Evolutionary conservation across 2,888 invertebrate species (phyloP).

Genomic region (Drosophila leonis): DNA sequence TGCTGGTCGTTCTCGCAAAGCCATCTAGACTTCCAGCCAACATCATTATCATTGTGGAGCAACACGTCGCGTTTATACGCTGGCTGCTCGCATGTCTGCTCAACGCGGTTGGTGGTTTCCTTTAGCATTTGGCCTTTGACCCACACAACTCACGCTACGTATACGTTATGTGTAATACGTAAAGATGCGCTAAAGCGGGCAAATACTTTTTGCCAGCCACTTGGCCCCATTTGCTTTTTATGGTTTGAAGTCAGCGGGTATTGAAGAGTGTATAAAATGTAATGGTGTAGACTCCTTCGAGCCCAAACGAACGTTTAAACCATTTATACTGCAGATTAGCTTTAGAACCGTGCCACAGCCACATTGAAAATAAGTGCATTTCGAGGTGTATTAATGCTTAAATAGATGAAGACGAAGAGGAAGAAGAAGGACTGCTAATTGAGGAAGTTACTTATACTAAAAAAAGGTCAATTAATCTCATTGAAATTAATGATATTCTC

Average conservation of each 20-base stretch:
- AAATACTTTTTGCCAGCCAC: slow-evolving; percentile 61
- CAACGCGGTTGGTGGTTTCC: slow-evolving; percentile 60
- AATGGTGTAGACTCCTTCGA: slow-evolving; percentile 38
- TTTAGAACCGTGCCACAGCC: slow-evolving; percentile 6
- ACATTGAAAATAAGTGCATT: slow-evolving; percentile 42
- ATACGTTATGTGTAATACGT: slow-evolving; percentile 44
- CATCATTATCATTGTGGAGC: slow-evolving; percentile 70
- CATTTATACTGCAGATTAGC: slow-evolving; percentile 54
- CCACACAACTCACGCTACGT: slow-evolving; percentile 37
- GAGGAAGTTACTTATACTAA: slow-evolving; percentile 18
- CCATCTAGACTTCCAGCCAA: slow-evolving; percentile 26
- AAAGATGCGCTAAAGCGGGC: slow-evolving; percentile 43
- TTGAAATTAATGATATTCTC: slow-evolving; percentile 8
- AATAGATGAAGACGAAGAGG: not conserved
- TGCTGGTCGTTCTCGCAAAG: not conserved
- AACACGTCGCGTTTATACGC: slow-evolving; percentile 58
- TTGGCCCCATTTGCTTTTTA: slow-evolving; percentile 64
- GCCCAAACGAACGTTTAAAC: slow-evolving; percentile 44
- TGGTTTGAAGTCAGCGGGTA: slow-evolving; percentile 28
- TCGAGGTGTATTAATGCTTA: slow-evolving; percentile 21
- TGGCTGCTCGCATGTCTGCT: slow-evolving; percentile 59
- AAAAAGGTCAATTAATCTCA: slow-evolving; percentile 36
- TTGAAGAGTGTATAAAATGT: slow-evolving; percentile 49
- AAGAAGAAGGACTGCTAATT: slow-evolving; percentile 18
- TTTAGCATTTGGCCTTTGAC: slow-evolving; percentile 62